Conservation (phyloP, 2,797 vertebrate genomes). For the Denticeps clupeoides region DNA sequence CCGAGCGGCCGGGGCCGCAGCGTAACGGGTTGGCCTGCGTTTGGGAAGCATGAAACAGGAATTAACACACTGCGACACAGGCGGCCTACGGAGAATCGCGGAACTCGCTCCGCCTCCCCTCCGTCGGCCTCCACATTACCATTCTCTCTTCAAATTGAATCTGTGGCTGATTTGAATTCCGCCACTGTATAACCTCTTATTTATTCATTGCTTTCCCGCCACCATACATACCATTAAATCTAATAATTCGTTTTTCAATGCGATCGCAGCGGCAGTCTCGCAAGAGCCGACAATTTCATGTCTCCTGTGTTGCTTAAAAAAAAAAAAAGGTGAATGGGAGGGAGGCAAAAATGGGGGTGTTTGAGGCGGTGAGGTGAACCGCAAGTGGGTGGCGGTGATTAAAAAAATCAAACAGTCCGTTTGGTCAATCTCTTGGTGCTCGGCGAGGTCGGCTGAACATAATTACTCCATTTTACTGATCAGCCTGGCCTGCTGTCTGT, state of each 20-base stretch:
- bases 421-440: conserved; percentile 37
- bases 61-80: conserved; percentile 50
- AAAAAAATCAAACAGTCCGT: conserved; percentile 37
- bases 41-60: conserved; percentile 49
- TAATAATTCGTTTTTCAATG: conserved; percentile 48
- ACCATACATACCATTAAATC: conserved; percentile 55
- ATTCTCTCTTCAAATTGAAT: conserved; percentile 60
- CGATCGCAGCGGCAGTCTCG: conserved; percentile 28
- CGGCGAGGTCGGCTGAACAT: conserved; percentile 17
- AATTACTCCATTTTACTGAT: conserved; percentile 39
- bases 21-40: conserved; percentile 36
- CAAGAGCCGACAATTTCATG: conserved; percentile 31
- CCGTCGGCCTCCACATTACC: conserved; percentile 43
- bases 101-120: conserved; percentile 45
- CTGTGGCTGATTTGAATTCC: conserved; percentile 63
- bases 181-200: conserved; percentile 57
- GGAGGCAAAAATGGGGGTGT: conserved; percentile 6
- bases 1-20: conserved; percentile 24
- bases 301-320: conserved; percentile 20
- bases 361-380: too few species aligned
- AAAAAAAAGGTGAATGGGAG: conserved; percentile 14
- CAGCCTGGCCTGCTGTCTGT: conserved; percentile 28
- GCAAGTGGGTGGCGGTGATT: too few species aligned
- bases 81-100: conserved; percentile 43
- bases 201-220: conserved; percentile 66